Base-by-base conservation (phyloP, 2,797 vertebrate genomes). In the Oryzias sinensis region DNA sequence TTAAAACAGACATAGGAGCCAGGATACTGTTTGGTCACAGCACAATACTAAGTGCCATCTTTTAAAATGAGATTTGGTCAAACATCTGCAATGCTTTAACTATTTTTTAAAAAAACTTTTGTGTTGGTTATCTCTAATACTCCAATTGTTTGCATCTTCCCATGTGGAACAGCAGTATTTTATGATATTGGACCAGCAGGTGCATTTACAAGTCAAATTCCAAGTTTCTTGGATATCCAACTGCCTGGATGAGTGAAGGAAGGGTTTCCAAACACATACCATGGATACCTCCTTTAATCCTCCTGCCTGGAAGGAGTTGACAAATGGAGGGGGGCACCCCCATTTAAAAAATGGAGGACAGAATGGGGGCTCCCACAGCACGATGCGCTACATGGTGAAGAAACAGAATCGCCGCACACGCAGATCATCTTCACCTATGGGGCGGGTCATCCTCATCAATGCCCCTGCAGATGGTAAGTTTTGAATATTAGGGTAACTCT, bases 391-490 rank as follows among this genome's bases (percentile, higher is more conserved):
- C 86, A 90, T 94, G 87, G 90, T 94, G 81, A 95, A 92, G 77
- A 96, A 94, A 77, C 93, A 95, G 79, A 93, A 94, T 69, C 93
- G 89, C 16, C 91, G 93, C 72, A 91, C 83, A 55, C 84, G 66
- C 86, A 84, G 89, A 57, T 89, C 95, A 14, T 82, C 93, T 0
- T 98, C 97, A 0, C 96, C 97, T 5, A 98, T 98, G 96, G 96
- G 97, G 57, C 89, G 97, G 3, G 96, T 98, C 87, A 99, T 98
- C 77, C 93, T 98, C 85, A 98, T 99, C 90, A 97, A 98, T 51
- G 88, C 93, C 48, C 94, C 95, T 61, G 93, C 94, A 1, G 95
- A 98, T 90, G 96, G 97, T 99, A 82, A 63, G 90, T 49, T 50
- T 18, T 40, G 5, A n/a, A 43, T 29, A 1, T 14, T 4, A 6